Base-by-base conservation (phyloP, 2,797 vertebrate species). In the Hydrolagus colliei region DNA sequence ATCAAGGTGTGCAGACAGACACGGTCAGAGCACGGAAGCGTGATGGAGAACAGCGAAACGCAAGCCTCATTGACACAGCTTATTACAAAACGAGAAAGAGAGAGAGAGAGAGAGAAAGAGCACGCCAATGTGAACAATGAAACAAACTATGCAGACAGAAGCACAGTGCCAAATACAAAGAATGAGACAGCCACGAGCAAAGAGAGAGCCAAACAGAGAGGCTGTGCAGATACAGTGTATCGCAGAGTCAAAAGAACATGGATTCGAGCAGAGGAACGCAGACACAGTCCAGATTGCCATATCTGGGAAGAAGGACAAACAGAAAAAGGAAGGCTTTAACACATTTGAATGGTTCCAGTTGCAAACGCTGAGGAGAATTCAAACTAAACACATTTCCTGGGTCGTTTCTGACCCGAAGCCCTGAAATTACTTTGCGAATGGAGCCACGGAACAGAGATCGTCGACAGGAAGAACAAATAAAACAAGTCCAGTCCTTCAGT, bases 351-450 rank as follows among this genome's bases (percentile, higher is more conserved):
- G 1, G 65, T 77, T 61, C 61, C n/a, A n/a, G 52, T n/a, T 68
- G 9, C 10, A 20, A 35, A 82, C 79, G 41, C 10, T 27, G 41
- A 52, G 41, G 41, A 52, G 63, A 82, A 32, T 65, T 82, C 79
- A 82, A 68, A 68, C 63, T 68, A 71, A 84, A 84, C 7, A 71
- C n/a, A 68, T 41, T 84, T 41, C 27, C 79, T 84, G 65, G 79
- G 65, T 84, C 32, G 68, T 52, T 84, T 68, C 27, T 71, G 65
- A 84, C 65, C 79, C 62, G 12, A 71, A 32, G 68, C 79, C 65
- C 65, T 84, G 27, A 71, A 71, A 84, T 84, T 71, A 68, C 79
- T 84, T 68, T 18, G 35, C 14, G 41, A 71, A 14, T 12, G 11
- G 16, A n/a, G 79, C 62, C 65, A 11, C 32, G 4, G 13, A 35